Base-by-base conservation (phyloP, 2,113 vertebrate genomes). In the Brachypodius melanocephalos region DNA sequence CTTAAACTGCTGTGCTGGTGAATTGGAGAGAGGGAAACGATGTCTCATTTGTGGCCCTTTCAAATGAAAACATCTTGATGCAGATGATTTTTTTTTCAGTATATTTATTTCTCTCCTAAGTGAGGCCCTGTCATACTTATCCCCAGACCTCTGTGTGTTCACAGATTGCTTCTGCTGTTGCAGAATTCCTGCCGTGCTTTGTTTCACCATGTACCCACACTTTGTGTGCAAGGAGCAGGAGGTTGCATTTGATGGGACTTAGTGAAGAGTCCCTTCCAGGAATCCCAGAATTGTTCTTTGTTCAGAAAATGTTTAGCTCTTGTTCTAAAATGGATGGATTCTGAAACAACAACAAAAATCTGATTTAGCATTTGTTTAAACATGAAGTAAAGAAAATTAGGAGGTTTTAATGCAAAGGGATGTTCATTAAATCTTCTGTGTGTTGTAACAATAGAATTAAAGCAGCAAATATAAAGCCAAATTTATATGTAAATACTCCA, bases 371-470 rank as follows among this genome's bases (percentile, higher is more conserved):
- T 66, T 49, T 58, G 38, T 57, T 45, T 42, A 26, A 88, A 40
- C 9, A 5, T 5, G 24, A 18, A 9, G n/a, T 28, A 9, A n/a
- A 83, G 77, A 85, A 84, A 93, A 85, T 42, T 1, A 48, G 32
- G 36, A 65, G 81, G 10, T 16, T 89, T 93, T 75, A 68, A 67
- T 34, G 38, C 61, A 65, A 77, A 69, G 20, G n/a, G 71, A 46
- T 1, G 1, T 80, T 92, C 20, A 19, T 81, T 42, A 66, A 75
- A 46, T 82, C 83, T 81, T 73, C 61, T 63, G 2, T 40, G 22
- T 54, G 13, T 91, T 71, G 10, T 75, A 91, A 68, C 76, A 67
- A 52, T 40, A 81, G 86, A 51, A 85, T 75, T 90, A 91, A 94
- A 69, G 46, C 22, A 80, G 49, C 18, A 61, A 66, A 90, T 49